Evolutionary conservation across 2,797 vertebrate species (phyloP).

Genomic region (Avahi laniger): DNA sequence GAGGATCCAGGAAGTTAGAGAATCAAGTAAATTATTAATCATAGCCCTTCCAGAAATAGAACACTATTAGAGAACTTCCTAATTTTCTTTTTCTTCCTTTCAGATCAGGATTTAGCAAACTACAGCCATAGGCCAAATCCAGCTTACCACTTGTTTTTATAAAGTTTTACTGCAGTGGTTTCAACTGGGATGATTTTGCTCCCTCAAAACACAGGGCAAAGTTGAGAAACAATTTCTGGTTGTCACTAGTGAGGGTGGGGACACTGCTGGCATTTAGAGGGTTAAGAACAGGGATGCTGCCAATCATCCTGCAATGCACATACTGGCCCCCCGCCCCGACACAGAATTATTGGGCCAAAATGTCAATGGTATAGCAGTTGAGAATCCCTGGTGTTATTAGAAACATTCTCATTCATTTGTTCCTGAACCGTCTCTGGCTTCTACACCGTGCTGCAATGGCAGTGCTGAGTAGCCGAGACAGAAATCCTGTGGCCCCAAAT

Average conservation of each 20-base stretch:
- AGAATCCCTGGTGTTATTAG: background rate
- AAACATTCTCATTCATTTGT: fast-evolving
- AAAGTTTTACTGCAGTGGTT: background rate
- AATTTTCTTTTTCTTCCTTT: background rate
- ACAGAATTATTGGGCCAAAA: background rate
- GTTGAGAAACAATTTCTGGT: background rate
- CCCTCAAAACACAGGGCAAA: background rate
- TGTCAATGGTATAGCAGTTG: too few relatives aligned
- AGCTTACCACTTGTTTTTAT: background rate
- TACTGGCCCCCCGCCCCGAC: fast-evolving
- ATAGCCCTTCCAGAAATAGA: background rate
- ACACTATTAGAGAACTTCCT: too few relatives aligned
- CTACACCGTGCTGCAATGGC: background rate
- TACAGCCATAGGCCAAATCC: background rate
- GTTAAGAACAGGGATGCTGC: background rate
- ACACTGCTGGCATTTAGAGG: fast-evolving
- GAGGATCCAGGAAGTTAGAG: background rate
- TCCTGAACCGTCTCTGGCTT: background rate
- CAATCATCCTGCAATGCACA: too few relatives aligned
- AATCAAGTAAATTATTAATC: background rate
- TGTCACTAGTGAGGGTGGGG: background rate
- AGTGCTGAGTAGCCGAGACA: background rate
- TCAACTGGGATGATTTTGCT: background rate
- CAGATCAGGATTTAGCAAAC: background rate
- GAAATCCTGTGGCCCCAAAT: background rate